These are phyloP conservation scores for Umimayanthus kanabou DNA, from an alignment of 92 coral and sea anemone genomes.

Conservation along the genomic window DNA sequence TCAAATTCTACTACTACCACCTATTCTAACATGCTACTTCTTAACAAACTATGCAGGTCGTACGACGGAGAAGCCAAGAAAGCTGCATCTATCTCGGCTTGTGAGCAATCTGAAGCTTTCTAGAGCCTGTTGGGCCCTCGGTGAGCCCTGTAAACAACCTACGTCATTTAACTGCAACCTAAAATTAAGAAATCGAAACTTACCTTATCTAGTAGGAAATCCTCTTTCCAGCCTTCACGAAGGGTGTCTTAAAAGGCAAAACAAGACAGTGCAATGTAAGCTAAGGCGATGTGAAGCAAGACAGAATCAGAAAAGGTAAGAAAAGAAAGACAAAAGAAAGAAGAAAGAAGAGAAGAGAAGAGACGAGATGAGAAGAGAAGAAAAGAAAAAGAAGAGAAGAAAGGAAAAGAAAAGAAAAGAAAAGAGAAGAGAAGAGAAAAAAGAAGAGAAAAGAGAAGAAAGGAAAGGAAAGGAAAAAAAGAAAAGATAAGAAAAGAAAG, in stretches of 20 bases:
- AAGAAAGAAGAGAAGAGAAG: neutral
- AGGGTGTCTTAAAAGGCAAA: slow-evolving; percentile 50
- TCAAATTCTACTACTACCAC: neutral
- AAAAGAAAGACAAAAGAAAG: neutral
- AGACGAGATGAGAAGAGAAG: neutral
- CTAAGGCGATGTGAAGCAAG: neutral
- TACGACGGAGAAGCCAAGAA: no score
- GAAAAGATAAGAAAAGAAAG: neutral
- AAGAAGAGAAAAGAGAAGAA: no score
- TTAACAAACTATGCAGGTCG: neutral
- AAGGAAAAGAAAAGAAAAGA: no score
- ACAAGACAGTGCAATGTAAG: neutral
- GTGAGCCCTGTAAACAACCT: no score
- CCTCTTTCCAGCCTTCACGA: slow-evolving; percentile 80
- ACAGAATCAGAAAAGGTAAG: neutral
- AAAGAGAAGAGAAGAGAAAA: no score
- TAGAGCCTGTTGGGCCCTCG: neutral
- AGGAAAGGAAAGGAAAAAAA: neutral
- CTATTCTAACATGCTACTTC: neutral
- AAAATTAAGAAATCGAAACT: neutral
- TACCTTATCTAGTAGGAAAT: slow-evolving; percentile 85
- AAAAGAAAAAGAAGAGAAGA: neutral
- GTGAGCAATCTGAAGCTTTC: no score
- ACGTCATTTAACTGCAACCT: no score
- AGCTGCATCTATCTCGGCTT: no score